phyloP scores from a whole-genome alignment of 2,113 vertebrate genomes.

The Delphinapterus leucas region DNA sequence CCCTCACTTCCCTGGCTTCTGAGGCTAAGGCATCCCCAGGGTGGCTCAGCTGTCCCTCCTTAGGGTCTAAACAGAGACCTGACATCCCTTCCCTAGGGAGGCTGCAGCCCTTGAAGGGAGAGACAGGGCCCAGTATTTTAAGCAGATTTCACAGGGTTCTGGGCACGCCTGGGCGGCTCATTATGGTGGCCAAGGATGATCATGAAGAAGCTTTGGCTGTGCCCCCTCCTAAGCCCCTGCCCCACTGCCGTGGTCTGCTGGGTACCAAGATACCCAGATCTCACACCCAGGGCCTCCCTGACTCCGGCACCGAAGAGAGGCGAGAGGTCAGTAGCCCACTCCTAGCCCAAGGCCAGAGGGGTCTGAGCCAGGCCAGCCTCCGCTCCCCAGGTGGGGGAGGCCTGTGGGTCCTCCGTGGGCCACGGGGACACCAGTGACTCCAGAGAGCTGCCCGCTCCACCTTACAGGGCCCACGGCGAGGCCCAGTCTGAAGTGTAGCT shows the following conservation, averaged over 20 bases:
- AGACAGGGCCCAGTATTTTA: background rate
- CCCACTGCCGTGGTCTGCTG: background rate
- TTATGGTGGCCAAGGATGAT: background rate
- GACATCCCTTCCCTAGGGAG: background rate
- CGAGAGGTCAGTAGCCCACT: background rate
- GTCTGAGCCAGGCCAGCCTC: background rate
- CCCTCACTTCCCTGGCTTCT: accelerated
- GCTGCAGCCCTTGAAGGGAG: background rate
- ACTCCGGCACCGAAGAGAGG: background rate
- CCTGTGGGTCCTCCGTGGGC: background rate
- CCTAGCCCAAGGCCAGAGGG: background rate
- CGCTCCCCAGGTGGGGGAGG: accelerated
- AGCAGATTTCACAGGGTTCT: background rate
- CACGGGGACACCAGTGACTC: background rate
- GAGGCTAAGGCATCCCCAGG: background rate
- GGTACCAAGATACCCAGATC: background rate
- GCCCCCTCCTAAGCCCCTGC: background rate
- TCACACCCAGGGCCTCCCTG: background rate
- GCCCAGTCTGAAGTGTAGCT: constrained; percentile 24
- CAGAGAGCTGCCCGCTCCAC: background rate
- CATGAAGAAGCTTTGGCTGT: accelerated
- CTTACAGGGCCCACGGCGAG: background rate
- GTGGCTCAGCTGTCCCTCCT: background rate
- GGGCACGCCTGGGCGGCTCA: accelerated
- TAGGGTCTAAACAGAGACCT: background rate